Conservation (phyloP, 2,113 vertebrate species). For the Cairina moschata region DNA sequence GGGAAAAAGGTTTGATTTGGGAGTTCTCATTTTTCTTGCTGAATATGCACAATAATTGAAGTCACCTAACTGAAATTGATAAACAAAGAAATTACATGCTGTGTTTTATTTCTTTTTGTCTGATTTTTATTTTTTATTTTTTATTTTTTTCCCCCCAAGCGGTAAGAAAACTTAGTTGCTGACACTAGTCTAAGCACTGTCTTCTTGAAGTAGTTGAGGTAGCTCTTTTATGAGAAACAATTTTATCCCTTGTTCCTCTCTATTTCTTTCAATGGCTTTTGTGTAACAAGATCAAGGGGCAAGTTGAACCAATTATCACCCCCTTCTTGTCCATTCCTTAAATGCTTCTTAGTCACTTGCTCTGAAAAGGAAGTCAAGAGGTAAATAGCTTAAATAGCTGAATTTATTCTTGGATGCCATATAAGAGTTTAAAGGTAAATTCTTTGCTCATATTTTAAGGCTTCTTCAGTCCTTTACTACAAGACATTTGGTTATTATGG, state of each 20-base stretch:
- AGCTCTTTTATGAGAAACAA: neutral
- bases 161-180: neutral
- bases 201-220: neutral
- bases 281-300: constrained; percentile 1
- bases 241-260: neutral
- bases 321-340: neutral
- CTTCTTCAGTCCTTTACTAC: neutral
- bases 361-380: constrained; percentile 27
- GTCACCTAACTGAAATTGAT: neutral
- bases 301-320: constrained; percentile 18
- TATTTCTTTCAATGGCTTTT: neutral
- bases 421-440: neutral
- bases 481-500: neutral
- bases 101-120: neutral
- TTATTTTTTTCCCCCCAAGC: neutral
- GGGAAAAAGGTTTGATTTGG: neutral
- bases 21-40: neutral
- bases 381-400: constrained; percentile 29
- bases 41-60: neutral
- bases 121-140: too few species aligned
- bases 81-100: neutral
- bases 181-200: neutral
- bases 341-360: constrained; percentile 4
- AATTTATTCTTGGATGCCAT: constrained; percentile 18
- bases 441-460: constrained; percentile 15